Percentiles rank a stretch among this genome's conserved stretches.
Evolutionary conservation across 2,113 vertebrate genomes (phyloP).

Genomic region (Dicaeum eximium): DNA sequence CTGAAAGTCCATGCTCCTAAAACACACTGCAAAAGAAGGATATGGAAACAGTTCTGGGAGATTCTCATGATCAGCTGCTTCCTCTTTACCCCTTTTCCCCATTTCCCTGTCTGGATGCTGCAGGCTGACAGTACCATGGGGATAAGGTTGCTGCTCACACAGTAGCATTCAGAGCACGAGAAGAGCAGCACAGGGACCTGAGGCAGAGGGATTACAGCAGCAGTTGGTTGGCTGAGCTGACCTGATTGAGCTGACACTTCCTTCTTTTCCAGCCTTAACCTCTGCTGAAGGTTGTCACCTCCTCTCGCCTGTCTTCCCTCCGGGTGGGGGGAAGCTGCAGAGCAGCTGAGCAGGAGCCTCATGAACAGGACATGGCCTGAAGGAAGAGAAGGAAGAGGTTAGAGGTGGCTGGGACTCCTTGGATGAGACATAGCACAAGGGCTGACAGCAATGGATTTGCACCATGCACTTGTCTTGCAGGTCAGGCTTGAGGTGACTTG

Average conservation of each 20-base stretch:
- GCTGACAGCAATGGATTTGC: background rate
- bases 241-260: background rate
- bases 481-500: slow-evolving; percentile 13
- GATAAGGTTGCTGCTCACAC: background rate
- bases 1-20: background rate
- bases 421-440: background rate
- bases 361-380: background rate
- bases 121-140: background rate
- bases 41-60: background rate
- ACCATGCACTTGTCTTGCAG: background rate
- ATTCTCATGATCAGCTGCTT: background rate
- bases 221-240: background rate
- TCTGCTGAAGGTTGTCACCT: background rate
- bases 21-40: background rate
- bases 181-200: background rate
- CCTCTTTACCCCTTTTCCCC: background rate
- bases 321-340: background rate
- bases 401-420: background rate
- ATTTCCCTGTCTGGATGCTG: background rate
- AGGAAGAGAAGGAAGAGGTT: background rate
- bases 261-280: slow-evolving; percentile 8
- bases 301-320: background rate
- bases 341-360: background rate
- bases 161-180: background rate
- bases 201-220: background rate